Base-by-base conservation (phyloP, 2,797 vertebrate species). In the Protosalanx chinensis region DNA sequence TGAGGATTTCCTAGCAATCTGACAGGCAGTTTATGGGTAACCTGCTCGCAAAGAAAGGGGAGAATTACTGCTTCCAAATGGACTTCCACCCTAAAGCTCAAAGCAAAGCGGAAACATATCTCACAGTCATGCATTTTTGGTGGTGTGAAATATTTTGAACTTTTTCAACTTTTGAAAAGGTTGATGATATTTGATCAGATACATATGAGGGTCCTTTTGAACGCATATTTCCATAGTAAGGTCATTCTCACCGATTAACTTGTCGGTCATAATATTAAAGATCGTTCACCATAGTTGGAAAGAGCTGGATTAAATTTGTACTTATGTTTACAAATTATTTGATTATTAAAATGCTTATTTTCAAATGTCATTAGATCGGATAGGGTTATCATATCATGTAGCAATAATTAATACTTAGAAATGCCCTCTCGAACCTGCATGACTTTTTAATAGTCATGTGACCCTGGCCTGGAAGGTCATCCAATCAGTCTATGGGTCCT, bases 11-110 rank as follows among this genome's bases (percentile, higher is more conserved):
- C 85, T 78, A 78, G 77, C 83, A 81, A 84, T 83, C 83, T 88
- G 87, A 87, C 85, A 86, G 86, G 81, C 77, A 84, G 80, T 83
- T 83, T 85, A 84, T 75, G 78, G 82, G 84, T 79, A 79, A 82
- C 83, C 81, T 69, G 79, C 82, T 79, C 3, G n/a, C 76, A 72
- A 67, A 82, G 80, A 84, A 85, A 84, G 76, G 46, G 61, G 70
- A 27, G 83, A 85, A 89, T 85, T 83, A 86, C 76, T 72, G 76
- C 71, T 84, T 71, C 79, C 85, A 83, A 90, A 90, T 85, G 6
- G 72, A 88, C 84, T 87, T 81, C 72, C 72, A 74, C 71, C 71
- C 58, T 73, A 63, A 78, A 83, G 80, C 82, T 83, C 73, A 80
- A 77, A 41, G 41, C 41, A 41, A 56, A 85, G 77, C 20, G n/a